Evolutionary conservation across 1,140 invertebrate genomes (phyloP), one percentile per base, ranked within the genome.

Genomic region (Meloidogyne exigua): DNA sequence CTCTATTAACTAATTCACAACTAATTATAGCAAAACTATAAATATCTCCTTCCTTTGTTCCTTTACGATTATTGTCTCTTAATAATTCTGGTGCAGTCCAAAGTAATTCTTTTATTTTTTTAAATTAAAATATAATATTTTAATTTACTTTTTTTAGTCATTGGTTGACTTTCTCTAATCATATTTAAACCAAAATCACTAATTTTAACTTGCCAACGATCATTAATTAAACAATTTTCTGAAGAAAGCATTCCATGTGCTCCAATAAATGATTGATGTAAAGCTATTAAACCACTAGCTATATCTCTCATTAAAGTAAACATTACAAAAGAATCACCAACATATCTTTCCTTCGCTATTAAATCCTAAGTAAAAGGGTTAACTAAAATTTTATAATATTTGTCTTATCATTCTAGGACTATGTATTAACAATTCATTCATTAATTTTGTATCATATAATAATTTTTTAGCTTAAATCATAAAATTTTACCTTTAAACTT

Each of bases 291-390:
- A 7, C 66, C 66, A 88, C 92, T 89, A 36, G 95, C 93, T 75
- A 96, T 90, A 90, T 96, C 94, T 9, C 93, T 95, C 2, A 97
- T 90, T 69, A 97, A 89, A 36, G 94, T 95, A 65, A 95, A 89
- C 78, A 94, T 92, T 89, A 96, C 96, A 28, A 93, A 93, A 93
- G 94, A 95, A 89, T 97, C 95, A 78, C 95, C 90, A 87, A 94
- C 94, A 84, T 96, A 94, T 88, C 95, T 93, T 84, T 94, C 93
- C 87, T 94, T 93, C 79, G 93, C 91, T n/a, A 97, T 90, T 23
- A 96, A 93, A 88, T 96, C 94, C 89, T 83, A 89, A 88, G 88
- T 89, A 11, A n/a, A n/a, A n/a, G n/a, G n/a, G n/a, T n/a, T n/a
- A n/a, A n/a, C n/a, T n/a, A n/a, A n/a, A n/a, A n/a, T n/a, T n/a